phyloP scores from a whole-genome alignment of 2,888 invertebrate species.

The Drosophila limbata region DNA sequence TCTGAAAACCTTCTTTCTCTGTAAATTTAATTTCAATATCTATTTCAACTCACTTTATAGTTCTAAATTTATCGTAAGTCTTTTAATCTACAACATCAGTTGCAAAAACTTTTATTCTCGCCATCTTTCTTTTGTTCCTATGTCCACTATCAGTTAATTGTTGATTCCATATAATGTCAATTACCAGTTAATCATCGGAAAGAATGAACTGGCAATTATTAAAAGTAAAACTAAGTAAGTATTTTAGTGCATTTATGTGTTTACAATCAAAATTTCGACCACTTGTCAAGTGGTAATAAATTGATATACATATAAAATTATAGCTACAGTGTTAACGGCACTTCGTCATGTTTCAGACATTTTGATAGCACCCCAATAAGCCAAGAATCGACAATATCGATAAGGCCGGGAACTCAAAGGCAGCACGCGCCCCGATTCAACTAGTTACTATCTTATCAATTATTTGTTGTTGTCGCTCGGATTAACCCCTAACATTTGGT shows the following conservation, averaged over 20 bases:
- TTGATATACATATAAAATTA: conserved; percentile 4
- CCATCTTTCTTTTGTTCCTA: not conserved
- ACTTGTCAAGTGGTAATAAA: conserved; percentile 17
- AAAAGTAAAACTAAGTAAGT: conserved; percentile 14
- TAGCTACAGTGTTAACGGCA: conserved; percentile 1
- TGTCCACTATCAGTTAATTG: not conserved
- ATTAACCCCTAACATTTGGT: conserved; percentile 38
- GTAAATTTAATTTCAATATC: not conserved
- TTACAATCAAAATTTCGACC: conserved; percentile 18
- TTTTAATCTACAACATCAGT: not conserved
- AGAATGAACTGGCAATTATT: conserved; percentile 9
- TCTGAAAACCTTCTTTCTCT: not conserved
- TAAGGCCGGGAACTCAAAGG: conserved; percentile 18
- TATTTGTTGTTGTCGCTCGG: conserved; percentile 1
- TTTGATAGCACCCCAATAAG: conserved; percentile 34
- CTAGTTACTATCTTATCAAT: conserved; percentile 40
- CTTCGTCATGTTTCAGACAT: conserved; percentile 37
- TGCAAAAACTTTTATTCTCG: not conserved
- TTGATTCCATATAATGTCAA: conserved; percentile 3
- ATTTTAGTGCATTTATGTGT: conserved; percentile 3
- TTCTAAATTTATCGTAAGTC: not conserved
- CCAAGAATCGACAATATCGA: conserved; percentile 14
- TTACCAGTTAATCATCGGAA: conserved; percentile 16
- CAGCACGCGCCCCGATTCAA: conserved; percentile 43
- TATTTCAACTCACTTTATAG: not conserved